These are phyloP conservation scores for Ptyas mucosa DNA, from an alignment of 2,113 vertebrate species.

Conservation along the genomic window DNA sequence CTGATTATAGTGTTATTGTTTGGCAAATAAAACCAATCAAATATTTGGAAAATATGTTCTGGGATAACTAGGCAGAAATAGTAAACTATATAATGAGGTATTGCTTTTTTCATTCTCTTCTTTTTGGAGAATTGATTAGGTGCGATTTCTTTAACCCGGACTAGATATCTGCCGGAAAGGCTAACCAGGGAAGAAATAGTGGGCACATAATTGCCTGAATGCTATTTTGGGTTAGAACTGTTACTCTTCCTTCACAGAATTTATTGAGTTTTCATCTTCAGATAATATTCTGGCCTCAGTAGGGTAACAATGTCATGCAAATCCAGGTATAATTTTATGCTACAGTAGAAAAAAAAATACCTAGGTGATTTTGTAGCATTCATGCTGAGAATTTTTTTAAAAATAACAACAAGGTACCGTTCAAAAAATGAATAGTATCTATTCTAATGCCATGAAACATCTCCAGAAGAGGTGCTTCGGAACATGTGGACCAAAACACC, in stretches of 20 bases:
- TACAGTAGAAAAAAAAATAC: background rate
- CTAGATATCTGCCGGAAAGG: background rate
- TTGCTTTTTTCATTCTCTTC: background rate
- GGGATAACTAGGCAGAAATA: background rate
- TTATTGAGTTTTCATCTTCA: background rate
- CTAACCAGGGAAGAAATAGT: background rate
- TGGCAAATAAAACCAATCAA: background rate
- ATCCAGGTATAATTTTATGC: background rate
- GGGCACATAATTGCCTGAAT: background rate
- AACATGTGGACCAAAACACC: background rate
- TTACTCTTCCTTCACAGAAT: background rate
- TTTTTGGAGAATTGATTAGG: background rate
- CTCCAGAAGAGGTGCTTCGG: background rate
- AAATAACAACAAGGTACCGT: background rate
- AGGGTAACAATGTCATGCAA: background rate
- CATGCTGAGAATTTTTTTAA: background rate
- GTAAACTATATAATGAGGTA: background rate
- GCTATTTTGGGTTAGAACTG: background rate
- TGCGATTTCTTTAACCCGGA: background rate
- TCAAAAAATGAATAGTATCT: background rate
- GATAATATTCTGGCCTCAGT: background rate
- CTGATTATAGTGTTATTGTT: background rate
- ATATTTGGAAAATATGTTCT: background rate
- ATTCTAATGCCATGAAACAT: background rate
- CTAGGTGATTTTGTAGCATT: background rate